Base-by-base conservation (phyloP, 2,797 vertebrate species). In the Microctenopoma lineatum region DNA sequence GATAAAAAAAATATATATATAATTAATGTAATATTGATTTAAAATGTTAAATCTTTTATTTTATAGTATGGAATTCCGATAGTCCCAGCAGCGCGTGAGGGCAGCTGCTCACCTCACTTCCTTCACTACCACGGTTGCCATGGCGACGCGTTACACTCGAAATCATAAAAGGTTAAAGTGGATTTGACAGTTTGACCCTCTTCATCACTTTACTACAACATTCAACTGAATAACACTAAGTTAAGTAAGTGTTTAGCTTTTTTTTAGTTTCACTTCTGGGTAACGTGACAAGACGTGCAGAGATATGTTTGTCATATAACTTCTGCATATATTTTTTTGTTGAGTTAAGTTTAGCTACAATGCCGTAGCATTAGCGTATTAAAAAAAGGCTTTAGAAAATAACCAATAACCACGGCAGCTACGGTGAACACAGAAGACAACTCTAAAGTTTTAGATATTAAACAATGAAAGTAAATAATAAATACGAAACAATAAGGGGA, bases 81-180 rank as follows among this genome's bases (percentile, higher is more conserved):
- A 32, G 15, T 48, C 11, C 13, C 15, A 25, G 2, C 36, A 11
- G 53, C 57, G 18, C 47, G 11, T 45, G 68, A 36, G 14, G 25
- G 12, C 21, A 44, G 36, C 45, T 13, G 7, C 36, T 12, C 56
- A 29, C 51, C 32, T 69, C 38, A 52, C 51, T 64, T 75, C 59
- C 65, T 32, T 14, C 21, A 7, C 46, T 12, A 14, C 14, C 0
- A 10, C 0, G 39, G 90, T 91, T 81, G 73, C 76, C 86, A 83
- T 55, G 84, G 69, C 61, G 62, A 92, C 89, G 51, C 62, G 72
- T 63, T 55, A 56, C 66, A 32, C 50, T 58, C 59, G 8, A 55
- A 54, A 52, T 62, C 55, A 44, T 1, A 21, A 21, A 21, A 21
- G 18, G 61, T 8, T 29, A 13, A 67, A 63, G 46, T 69, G 56